Evolutionary conservation across 2,888 invertebrate genomes (phyloP), one percentile per base, ranked within the genome.

Genomic region (Abrostola tripartita): DNA sequence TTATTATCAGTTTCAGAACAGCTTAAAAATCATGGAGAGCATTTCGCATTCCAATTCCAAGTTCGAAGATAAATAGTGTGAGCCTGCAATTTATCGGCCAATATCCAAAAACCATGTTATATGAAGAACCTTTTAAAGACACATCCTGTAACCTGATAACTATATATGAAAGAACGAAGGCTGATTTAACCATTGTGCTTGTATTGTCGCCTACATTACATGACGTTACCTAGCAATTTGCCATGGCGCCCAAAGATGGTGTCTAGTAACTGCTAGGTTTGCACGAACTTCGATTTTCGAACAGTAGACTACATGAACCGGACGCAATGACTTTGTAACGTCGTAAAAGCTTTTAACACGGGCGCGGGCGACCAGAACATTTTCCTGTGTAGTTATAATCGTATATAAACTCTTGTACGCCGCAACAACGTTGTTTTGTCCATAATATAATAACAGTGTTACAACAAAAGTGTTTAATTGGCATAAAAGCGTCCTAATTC

Each of bases 381-480:
- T 53, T 53, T 35, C 53, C 53, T 9, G 12, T 24, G 52, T 41
- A 50, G 42, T 60, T 60, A 60, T 53, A 60, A 50, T 65, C 11
- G 50, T 53, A 66, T 63, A 51, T 41, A n/a, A 49, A 52, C 40
- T 53, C 12, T 37, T 41, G 35, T n/a, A 36, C 47, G 10, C 14
- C 10, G 37, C n/a, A 14, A 49, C 36, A 52, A 41, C 37, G n/a
- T 44, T 8, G 51, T 7, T 52, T 6, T n/a, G 41, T 40, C 52
- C 41, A 12, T 40, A 35, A 58, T 37, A 41, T 36, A 37, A 38
- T 40, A 52, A 52, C 50, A 36, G 10, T 35, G 50, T 40, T 37
- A 24, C 12, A 38, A 38, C 38, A 24, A 38, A 52, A n/a, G n/a
- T 11, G 40, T 40, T 14, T 35, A 7, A 5, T 41, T 6, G 14